Conservation (phyloP, 1,140 invertebrate genomes). For the Saxidomus purpurata region DNA sequence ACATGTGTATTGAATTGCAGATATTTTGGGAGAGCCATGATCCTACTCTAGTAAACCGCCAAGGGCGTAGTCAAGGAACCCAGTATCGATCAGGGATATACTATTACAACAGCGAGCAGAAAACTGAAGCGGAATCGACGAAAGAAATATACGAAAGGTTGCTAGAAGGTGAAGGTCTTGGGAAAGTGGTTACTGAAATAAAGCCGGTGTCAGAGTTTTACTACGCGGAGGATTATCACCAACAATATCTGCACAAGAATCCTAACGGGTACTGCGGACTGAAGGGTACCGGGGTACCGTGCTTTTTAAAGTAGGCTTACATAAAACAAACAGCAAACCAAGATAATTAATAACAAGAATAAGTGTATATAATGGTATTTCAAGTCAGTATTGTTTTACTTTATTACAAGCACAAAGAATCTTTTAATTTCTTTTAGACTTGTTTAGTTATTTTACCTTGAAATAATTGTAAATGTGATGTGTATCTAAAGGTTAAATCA, state of each 20-base stretch:
- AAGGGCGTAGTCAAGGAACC: conserved; percentile 85
- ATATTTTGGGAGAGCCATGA: conserved; percentile 86
- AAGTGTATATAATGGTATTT: too few relatives aligned
- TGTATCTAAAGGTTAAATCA: too few relatives aligned
- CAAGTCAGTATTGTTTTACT: too few relatives aligned
- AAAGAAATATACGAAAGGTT: conserved; percentile 77
- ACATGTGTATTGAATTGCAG: conserved; percentile 52
- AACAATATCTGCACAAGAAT: conserved; percentile 86
- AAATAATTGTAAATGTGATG: too few relatives aligned
- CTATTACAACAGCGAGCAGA: conserved; percentile 81
- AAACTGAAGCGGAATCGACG: conserved; percentile 76
- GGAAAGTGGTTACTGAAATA: conserved; percentile 84
- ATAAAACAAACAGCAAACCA: too few relatives aligned
- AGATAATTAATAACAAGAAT: too few relatives aligned
- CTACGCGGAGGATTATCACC: conserved; percentile 86
- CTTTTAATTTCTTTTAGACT: too few relatives aligned
- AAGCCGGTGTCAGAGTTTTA: conserved; percentile 81
- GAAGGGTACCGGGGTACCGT: conserved; percentile 84
- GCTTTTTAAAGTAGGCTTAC: too few relatives aligned
- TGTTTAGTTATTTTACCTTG: conserved; percentile 79
- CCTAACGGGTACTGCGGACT: conserved; percentile 84
- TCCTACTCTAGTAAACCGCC: conserved; percentile 83
- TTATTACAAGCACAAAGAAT: too few relatives aligned
- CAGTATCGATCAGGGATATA: conserved; percentile 86
- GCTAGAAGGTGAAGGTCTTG: conserved; percentile 75